phyloP scores from a whole-genome alignment of 2,888 invertebrate species.

The Ypsolopha sequella region DNA sequence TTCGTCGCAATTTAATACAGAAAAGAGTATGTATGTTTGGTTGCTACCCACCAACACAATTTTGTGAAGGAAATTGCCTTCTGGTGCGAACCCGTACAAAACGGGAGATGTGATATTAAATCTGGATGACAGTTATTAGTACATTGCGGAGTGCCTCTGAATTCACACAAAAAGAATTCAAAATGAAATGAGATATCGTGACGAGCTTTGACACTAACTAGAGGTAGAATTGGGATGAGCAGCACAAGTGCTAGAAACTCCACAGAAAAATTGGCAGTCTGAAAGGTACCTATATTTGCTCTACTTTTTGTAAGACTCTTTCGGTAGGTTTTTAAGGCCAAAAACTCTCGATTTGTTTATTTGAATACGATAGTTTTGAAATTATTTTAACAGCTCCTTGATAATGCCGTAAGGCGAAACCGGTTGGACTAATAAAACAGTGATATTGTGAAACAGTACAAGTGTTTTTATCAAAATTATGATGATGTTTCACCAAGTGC shows the following conservation, averaged over 20 bases:
- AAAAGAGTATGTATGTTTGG: constrained; percentile 27
- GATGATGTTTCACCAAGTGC: no score
- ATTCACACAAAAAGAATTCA: constrained; percentile 29
- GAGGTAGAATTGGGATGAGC: constrained; percentile 2
- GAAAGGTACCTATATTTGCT: no score
- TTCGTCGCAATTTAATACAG: neutral
- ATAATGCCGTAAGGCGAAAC: no score
- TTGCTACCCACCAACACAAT: constrained; percentile 63
- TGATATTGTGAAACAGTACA: no score
- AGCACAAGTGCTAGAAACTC: neutral
- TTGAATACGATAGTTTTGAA: no score
- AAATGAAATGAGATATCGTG: constrained; percentile 39
- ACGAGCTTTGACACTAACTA: constrained; percentile 7
- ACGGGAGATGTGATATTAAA: constrained; percentile 64
- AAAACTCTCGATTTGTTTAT: no score
- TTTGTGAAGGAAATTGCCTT: constrained; percentile 64
- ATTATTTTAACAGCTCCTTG: no score
- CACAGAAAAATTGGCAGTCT: neutral
- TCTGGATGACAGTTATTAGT: constrained; percentile 66
- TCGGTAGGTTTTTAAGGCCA: neutral
- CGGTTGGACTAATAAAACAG: no score
- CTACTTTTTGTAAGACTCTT: neutral
- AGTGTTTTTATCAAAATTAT: no score
- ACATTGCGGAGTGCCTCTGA: constrained; percentile 27
- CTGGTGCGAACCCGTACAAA: constrained; percentile 48